Evolutionary conservation across 1,140 invertebrate species (phyloP).

Genomic region (Ostrea edulis): DNA sequence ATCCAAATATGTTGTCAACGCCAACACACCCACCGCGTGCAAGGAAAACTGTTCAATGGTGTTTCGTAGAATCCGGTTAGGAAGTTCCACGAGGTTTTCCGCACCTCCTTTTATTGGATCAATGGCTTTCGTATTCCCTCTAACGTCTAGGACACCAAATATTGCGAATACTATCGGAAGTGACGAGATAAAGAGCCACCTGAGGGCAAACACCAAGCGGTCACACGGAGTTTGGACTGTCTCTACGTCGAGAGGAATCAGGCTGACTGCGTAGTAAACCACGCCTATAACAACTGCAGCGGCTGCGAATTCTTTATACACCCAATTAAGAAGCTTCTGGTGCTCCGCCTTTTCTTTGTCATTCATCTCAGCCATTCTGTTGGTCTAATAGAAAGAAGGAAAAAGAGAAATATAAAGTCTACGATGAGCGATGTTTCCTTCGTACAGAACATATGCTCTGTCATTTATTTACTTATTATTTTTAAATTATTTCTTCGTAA

Average conservation of each 20-base stretch:
- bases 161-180: not conserved
- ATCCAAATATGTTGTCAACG: slow-evolving; percentile 31
- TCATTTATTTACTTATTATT: too few species aligned
- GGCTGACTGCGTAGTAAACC: not conserved
- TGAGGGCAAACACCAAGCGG: not conserved
- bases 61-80: slow-evolving; percentile 42
- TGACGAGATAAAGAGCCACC: slow-evolving; percentile 3
- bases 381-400: too few species aligned
- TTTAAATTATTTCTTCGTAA: too few species aligned
- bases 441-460: too few species aligned
- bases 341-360: slow-evolving; percentile 1
- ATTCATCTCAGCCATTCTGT: not conserved
- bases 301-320: not conserved
- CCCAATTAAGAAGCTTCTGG: not conserved
- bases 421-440: too few species aligned
- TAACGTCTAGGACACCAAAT: not conserved
- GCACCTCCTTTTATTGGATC: slow-evolving; percentile 5
- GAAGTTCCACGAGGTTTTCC: slow-evolving; percentile 50
- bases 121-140: slow-evolving; percentile 27
- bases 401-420: too few species aligned
- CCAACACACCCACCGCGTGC: slow-evolving; percentile 30
- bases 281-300: not conserved
- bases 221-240: not conserved
- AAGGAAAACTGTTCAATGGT: slow-evolving; percentile 47
- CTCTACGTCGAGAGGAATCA: not conserved